Conservation (phyloP, 2,888 invertebrate genomes). For the Cantharis flavilabris region DNA sequence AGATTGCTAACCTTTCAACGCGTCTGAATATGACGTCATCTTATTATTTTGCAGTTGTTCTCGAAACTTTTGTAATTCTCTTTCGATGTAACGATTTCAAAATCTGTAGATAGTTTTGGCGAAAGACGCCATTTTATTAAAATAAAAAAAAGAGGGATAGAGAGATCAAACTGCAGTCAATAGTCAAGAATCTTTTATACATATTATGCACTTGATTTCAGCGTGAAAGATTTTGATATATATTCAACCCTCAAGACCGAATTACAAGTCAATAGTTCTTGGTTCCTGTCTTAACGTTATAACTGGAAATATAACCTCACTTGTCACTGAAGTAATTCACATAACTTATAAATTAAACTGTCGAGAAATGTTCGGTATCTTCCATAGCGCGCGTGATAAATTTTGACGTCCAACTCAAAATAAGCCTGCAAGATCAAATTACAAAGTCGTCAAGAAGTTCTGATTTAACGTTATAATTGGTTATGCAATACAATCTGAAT, state of each 20-base stretch:
- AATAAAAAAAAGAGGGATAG: no score
- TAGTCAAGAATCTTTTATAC: background rate
- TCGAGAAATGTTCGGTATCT: background rate
- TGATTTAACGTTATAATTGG: background rate
- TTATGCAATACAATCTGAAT: no score
- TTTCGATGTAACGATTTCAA: background rate
- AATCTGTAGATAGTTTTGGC: background rate
- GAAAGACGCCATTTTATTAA: background rate
- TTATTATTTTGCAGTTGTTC: background rate
- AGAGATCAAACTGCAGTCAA: no score
- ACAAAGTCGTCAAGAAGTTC: background rate
- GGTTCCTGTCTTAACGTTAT: background rate
- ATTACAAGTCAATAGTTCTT: background rate
- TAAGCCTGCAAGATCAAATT: no score
- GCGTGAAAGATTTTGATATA: background rate
- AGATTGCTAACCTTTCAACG: background rate
- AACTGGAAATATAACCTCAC: background rate
- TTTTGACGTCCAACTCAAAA: background rate
- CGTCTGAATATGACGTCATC: background rate
- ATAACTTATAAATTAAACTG: background rate
- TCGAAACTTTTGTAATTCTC: background rate
- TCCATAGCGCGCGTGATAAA: background rate
- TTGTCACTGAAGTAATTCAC: background rate
- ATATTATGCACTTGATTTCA: no score
- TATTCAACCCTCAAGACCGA: background rate